Conservation (phyloP, 2,888 invertebrate species). For the Platycheirus rosarum region DNA sequence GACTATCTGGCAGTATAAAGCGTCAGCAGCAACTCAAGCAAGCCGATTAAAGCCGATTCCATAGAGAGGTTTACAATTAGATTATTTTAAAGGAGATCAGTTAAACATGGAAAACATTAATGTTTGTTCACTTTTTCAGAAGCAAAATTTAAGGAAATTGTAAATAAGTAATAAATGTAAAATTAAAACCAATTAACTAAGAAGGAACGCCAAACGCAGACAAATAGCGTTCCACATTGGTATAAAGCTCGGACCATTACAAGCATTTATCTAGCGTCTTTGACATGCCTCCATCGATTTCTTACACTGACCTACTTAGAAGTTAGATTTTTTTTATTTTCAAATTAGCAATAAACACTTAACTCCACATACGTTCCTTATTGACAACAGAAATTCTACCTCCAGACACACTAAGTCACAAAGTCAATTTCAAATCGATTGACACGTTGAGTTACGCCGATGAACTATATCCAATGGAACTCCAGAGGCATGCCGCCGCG, state of each 20-base stretch:
- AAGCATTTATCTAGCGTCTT: neutral
- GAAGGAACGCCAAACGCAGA: neutral
- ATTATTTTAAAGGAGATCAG: no score
- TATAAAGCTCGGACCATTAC: neutral
- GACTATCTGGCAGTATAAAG: neutral
- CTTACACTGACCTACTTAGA: constrained; percentile 47
- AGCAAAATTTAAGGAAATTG: neutral
- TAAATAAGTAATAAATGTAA: neutral
- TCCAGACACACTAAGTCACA: constrained; percentile 66
- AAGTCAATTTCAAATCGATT: constrained; percentile 69
- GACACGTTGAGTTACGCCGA: constrained; percentile 69
- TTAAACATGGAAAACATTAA: no score
- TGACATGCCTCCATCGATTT: constrained; percentile 15
- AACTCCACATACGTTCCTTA: constrained; percentile 28
- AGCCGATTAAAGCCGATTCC: no score
- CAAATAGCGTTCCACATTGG: no score
- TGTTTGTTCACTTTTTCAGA: neutral
- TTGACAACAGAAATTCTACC: constrained; percentile 60
- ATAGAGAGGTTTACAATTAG: no score
- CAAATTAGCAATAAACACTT: constrained; percentile 58
- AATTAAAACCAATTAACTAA: no score
- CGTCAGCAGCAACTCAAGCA: neutral
- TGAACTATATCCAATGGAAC: constrained; percentile 53
- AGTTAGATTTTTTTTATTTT: constrained; percentile 41
- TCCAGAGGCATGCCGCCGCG: neutral